phyloP scores from a whole-genome alignment of 2,797 vertebrate species.

The Setipinna tenuifilis region DNA sequence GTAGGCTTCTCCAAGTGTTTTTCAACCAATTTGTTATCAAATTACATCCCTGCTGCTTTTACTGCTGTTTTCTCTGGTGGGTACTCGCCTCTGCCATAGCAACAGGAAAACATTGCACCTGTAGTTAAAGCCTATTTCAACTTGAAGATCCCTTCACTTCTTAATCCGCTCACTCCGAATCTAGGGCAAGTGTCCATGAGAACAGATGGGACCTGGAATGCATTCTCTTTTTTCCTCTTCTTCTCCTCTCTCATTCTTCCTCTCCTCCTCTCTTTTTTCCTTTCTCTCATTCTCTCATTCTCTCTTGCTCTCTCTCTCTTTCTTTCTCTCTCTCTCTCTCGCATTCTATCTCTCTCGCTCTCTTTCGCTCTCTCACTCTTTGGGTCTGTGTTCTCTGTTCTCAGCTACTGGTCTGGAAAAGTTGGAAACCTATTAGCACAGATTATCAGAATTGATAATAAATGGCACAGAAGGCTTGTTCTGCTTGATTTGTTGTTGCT shows the following conservation, averaged over 20 bases:
- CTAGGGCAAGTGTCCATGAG: conserved; percentile 42
- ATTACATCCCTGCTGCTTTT: conserved; percentile 10
- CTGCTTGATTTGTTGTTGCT: conserved; percentile 21
- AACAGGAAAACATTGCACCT: background rate
- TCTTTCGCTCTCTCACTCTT: background rate
- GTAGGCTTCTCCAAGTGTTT: background rate
- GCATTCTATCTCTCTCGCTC: background rate
- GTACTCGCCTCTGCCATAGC: background rate
- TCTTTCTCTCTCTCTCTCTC: background rate
- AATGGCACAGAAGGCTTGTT: background rate
- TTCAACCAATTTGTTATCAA: conserved; percentile 8
- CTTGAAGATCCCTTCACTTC: conserved; percentile 31
- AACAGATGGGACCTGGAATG: conserved; percentile 42
- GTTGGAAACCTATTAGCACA: background rate
- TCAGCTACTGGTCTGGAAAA: conserved; percentile 4
- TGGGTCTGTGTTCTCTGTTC: background rate
- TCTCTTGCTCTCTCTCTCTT: background rate
- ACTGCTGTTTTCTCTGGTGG: background rate
- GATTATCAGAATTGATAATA: background rate
- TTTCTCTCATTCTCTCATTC: background rate
- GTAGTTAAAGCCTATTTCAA: conserved; percentile 36
- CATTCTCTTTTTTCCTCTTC: background rate
- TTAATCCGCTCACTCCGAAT: conserved; percentile 38
- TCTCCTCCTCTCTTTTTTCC: background rate
- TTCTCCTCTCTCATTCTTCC: background rate